phyloP scores from a whole-genome alignment of 2,888 invertebrate genomes.

The Frankliniella intonsa region DNA sequence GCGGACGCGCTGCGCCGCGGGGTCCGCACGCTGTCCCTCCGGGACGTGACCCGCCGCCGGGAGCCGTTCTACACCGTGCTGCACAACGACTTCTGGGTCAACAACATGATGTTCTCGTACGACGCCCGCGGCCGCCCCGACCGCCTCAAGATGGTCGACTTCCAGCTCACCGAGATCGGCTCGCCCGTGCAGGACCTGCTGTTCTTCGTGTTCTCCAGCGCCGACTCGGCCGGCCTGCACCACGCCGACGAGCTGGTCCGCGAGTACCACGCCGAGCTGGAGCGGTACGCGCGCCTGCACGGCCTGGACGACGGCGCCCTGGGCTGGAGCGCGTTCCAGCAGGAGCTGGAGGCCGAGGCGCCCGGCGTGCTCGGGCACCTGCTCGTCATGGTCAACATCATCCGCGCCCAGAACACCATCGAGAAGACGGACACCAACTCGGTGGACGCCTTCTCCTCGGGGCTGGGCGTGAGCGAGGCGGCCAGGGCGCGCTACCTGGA shows the following conservation, averaged over 20 bases:
- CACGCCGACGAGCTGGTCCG: not conserved
- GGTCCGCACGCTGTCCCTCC: not conserved
- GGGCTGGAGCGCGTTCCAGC: conserved; percentile 1
- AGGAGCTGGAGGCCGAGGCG: not conserved
- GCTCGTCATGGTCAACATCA: not conserved
- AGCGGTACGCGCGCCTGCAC: conserved; percentile 13
- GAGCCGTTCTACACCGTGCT: conserved; percentile 53
- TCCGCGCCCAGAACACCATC: not conserved
- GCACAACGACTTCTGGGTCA: conserved; percentile 59
- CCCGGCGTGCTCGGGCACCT: not conserved
- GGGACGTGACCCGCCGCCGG: conserved; percentile 21
- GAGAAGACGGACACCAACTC: not conserved
- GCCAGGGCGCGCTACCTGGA: not conserved
- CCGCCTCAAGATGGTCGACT: conserved; percentile 56
- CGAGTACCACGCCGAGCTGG: conserved; percentile 21
- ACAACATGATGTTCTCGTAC: conserved; percentile 55
- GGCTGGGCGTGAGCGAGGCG: not conserved
- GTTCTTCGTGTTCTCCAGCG: conserved; percentile 55
- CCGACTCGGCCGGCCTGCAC: conserved; percentile 46
- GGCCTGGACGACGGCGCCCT: not conserved
- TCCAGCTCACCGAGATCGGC: conserved; percentile 54
- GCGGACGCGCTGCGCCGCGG: not conserved
- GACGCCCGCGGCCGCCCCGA: conserved; percentile 47
- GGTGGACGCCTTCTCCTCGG: not conserved
- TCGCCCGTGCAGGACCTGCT: conserved; percentile 53